Conservation (phyloP, 2,888 invertebrate genomes). For the Lampropteryx suffumata region DNA sequence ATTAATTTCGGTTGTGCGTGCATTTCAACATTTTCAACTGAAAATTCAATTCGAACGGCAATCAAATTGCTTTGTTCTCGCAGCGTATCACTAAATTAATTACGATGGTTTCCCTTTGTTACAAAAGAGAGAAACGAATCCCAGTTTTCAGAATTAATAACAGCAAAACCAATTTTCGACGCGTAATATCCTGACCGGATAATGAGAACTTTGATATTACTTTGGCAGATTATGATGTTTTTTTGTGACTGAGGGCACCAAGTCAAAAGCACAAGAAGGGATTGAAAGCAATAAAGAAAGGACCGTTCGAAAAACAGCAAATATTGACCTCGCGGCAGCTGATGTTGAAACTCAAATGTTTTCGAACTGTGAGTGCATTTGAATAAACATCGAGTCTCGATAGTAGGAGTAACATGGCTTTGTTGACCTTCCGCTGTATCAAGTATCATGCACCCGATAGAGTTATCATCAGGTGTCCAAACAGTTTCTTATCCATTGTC, state of each 20-base stretch:
- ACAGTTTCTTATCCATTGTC: conserved; percentile 38
- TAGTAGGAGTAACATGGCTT: conserved; percentile 70
- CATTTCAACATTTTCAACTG: conserved; percentile 38
- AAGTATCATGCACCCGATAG: conserved; percentile 65
- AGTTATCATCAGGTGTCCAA: conserved; percentile 72
- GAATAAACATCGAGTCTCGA: conserved; percentile 76
- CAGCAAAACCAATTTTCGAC: conserved; percentile 76
- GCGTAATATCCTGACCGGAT: conserved; percentile 70
- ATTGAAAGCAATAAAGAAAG: conserved; percentile 53
- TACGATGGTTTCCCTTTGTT: conserved; percentile 80
- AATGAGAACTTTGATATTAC: conserved; percentile 37
- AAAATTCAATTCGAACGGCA: conserved; percentile 55
- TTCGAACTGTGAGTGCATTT: conserved; percentile 74
- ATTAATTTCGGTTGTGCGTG: conserved; percentile 46
- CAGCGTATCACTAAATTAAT: conserved; percentile 72
- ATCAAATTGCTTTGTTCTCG: conserved; percentile 58
- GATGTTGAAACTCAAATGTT: conserved; percentile 76
- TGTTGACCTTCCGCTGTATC: conserved; percentile 75
- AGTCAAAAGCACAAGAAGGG: conserved; percentile 53
- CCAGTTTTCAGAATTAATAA: conserved; percentile 82
- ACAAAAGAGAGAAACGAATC: conserved; percentile 82
- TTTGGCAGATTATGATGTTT: too few relatives aligned
- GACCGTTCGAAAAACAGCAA: conserved; percentile 68
- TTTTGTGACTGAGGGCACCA: conserved; percentile 24
- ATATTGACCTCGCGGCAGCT: conserved; percentile 78